Evolutionary conservation across 2,797 vertebrate species (phyloP).

Genomic region (Sebastes jordani): DNA sequence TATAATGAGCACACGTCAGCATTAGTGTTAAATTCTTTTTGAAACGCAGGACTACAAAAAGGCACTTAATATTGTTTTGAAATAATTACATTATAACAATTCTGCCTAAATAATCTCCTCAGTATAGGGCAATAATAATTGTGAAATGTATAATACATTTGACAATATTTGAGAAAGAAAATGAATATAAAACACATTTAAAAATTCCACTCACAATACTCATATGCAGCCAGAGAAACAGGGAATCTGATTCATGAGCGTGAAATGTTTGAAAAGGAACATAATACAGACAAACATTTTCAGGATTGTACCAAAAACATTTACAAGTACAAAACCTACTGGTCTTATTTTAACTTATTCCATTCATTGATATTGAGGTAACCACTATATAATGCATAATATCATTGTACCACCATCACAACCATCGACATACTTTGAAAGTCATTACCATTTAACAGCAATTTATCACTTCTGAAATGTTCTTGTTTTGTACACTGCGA

Average conservation of each 20-base stretch:
- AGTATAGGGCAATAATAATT: background rate
- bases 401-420: constrained; percentile 36
- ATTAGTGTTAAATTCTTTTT: constrained; percentile 39
- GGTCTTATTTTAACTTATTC: constrained; percentile 10
- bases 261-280: background rate
- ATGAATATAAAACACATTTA: background rate
- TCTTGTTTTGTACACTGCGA: constrained; percentile 14
- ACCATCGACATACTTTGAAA: constrained; percentile 27
- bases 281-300: background rate
- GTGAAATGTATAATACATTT: background rate
- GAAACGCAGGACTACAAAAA: constrained; percentile 70
- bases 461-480: constrained; percentile 44
- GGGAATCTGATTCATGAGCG: background rate
- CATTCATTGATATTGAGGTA: constrained; percentile 48
- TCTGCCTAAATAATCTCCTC: constrained; percentile 2
- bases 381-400: constrained; percentile 55
- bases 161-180: background rate
- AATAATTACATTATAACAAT: constrained; percentile 28
- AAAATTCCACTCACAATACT: constrained; percentile 40
- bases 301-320: constrained; percentile 32
- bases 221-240: constrained; percentile 3
- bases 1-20: constrained; percentile 47
- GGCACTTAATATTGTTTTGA: constrained; percentile 73
- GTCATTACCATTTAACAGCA: constrained; percentile 45
- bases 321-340: constrained; percentile 45